Evolutionary conservation across 2,797 vertebrate species (phyloP).

Genomic region (Eospalax fontanierii): DNA sequence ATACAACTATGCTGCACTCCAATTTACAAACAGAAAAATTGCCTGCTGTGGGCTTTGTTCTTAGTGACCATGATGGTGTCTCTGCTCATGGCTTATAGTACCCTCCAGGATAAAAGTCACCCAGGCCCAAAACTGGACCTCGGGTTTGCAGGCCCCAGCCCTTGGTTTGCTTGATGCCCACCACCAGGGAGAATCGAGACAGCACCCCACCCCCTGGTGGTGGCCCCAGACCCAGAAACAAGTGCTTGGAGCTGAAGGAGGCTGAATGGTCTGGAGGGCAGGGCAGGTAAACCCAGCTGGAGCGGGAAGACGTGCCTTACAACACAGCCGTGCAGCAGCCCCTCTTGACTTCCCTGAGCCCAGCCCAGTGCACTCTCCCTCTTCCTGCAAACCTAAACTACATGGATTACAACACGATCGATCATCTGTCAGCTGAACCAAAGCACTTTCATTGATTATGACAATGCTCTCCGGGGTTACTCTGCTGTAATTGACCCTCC

Average conservation of each 20-base stretch:
- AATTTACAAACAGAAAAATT: not conserved
- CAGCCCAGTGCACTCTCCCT: not conserved
- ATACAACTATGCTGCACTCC: not conserved
- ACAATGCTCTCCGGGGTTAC: not conserved
- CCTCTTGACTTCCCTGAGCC: not conserved
- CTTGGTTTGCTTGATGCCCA: not conserved
- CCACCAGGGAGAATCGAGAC: not conserved
- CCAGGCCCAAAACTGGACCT: not conserved
- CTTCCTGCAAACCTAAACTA: not conserved
- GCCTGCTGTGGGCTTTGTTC: not conserved
- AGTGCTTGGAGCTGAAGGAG: not conserved
- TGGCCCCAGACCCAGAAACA: not conserved
- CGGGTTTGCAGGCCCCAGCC: not conserved
- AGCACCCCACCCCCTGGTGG: not conserved
- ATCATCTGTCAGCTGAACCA: not conserved
- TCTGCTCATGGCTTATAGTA: not conserved
- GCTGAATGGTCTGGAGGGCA: not conserved
- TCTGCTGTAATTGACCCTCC: not conserved
- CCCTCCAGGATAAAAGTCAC: not conserved
- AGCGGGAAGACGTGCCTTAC: not conserved
- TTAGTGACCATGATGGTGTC: not conserved
- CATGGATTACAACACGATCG: too few species aligned
- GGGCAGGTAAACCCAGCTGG: too few species aligned
- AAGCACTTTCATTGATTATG: not conserved
- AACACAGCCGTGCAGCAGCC: not conserved